Evolutionary conservation across 1,140 invertebrate species (phyloP), one percentile per base, ranked within the genome.

Genomic region (Drosophila jambulina): DNA sequence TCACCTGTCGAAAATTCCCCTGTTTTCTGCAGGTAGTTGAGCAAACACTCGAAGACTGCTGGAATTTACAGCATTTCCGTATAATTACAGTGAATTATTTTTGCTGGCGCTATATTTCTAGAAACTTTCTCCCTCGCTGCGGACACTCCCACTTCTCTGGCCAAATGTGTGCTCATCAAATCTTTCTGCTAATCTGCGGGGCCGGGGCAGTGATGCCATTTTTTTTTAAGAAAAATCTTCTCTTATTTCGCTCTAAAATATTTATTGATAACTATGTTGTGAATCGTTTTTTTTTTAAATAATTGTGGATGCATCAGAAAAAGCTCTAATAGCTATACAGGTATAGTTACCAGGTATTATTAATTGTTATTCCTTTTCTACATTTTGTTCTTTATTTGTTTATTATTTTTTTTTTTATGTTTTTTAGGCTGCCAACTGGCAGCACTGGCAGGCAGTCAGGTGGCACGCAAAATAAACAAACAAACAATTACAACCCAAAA

Each of bases 401-500:
- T 25, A n/a, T 48, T 25, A 25, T 25, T 48, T 15, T 6, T 25
- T n/a, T n/a, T 5, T 8, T 17, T 49, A 4, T 48, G 1, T 23
- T 15, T 53, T 32, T 53, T 15, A 21, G 12, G n/a, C 15, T 36
- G 21, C 0, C 21, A n/a, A 15, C 12, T 21, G 6, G 3, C 6
- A 53, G 12, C 27, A 34, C 49, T 87, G 57, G 25, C 71, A 68
- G 53, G 61, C 80, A 80, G 80, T 54, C 84, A 88, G 63, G 75
- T 78, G 75, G 64, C 83, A 68, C 56, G 57, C 63, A 56, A 75
- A 80, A 80, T 87, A 84, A 80, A 82, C 84, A 84, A 87, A 78
- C 75, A 87, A 88, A 87, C 84, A 87, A 80, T 84, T 82, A 82
- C 71, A 85, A 62, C 56, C 60, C 46, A 45, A 72, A 42, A 43